Evolutionary conservation across 2,888 invertebrate species (phyloP), one percentile per base, ranked within the genome.

Genomic region (Eupithecia abbreviata): DNA sequence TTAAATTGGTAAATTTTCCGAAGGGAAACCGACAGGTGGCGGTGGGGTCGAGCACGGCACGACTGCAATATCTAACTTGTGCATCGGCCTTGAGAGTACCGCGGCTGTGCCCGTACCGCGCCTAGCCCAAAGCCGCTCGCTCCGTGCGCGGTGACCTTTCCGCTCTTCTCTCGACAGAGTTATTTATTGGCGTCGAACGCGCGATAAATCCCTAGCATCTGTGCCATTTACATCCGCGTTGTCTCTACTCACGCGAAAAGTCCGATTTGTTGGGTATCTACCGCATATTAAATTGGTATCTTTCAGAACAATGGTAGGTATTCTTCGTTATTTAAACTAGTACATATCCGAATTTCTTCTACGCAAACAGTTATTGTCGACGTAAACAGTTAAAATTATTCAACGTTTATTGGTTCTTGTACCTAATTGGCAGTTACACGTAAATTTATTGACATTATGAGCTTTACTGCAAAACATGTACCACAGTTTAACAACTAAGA

Each of bases 71-170:
- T 92, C 91, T 89, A 90, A 88, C 86, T 88, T 90, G 88, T 87
- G 90, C 86, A 91, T 92, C 92, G 92, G 91, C 92, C 92, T 92
- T 93, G 92, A 90, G 88, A 88, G 87, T 87, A 88, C 87, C 87
- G 89, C 85, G 84, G 83, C 80, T 84, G 85, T 75, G 78, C 73
- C 76, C 69, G 75, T 83, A 58, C 76, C 67, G 75, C 85, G 69
- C 74, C 67, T 45, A 81, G 83, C 83, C 75, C 82, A 82, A 82
- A 84, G 84, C 89, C 87, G 85, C 86, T 86, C 86, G 85, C 85
- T 84, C 62, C 30, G 80, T 82, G 84, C 85, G 81, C 85, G 83
- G 84, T 87, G 88, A 88, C 89, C 87, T 93, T 92, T 92, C 87
- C 88, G 89, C 87, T 89, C 88, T 87, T 88, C 89, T 85, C 86